Base-by-base conservation (phyloP, 2,888 invertebrate genomes). In the Suillia variegata region DNA sequence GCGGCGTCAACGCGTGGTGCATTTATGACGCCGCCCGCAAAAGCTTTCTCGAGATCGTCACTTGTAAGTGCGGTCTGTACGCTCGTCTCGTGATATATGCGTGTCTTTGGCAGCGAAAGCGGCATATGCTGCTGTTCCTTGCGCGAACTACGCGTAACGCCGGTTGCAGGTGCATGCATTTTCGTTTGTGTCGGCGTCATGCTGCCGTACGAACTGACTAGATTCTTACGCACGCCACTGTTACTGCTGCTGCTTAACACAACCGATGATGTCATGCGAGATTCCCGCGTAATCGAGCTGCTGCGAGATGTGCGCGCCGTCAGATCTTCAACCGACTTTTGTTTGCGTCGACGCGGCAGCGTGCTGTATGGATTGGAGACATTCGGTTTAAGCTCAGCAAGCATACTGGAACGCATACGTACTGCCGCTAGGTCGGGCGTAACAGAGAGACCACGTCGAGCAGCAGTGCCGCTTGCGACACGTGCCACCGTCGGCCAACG, bases 21-120 rank as follows among this genome's bases (percentile, higher is more conserved):
- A 33, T 71, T 67, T 26, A 72, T 62, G 12, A 68, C 45, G 2
- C 86, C 80, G 1, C 92, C 92, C 0, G 87, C 86, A 54, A 93
- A 82, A 4, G 89, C 89, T 17, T 88, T 87, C 65, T 91, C 90
- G 21, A 93, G 84, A 73, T 93, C 93, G 2, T 83, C 80, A 56
- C 88, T 87, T 1, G 90, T 86, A 54, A 94, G 80, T 21, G 89
- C 90, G 1, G 94, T 94, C 79, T 94, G 94, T 13, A 87, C 86
- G 51, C 87, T 85, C 33, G 86, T 90, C 80, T 94, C 94, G 67
- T 93, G 92, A 78, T 91, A 93, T 66, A 94, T 93, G 72, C 88
- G 85, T 1, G 90, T 88, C 75, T 85, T 87, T 31, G 84, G 79
- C n/a, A n/a, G n/a, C n/a, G n/a, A n/a, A n/a, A n/a, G n/a, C n/a